These are phyloP conservation scores for Tinea semifulvella DNA, from an alignment of 2,888 invertebrate species.

Conservation along the genomic window DNA sequence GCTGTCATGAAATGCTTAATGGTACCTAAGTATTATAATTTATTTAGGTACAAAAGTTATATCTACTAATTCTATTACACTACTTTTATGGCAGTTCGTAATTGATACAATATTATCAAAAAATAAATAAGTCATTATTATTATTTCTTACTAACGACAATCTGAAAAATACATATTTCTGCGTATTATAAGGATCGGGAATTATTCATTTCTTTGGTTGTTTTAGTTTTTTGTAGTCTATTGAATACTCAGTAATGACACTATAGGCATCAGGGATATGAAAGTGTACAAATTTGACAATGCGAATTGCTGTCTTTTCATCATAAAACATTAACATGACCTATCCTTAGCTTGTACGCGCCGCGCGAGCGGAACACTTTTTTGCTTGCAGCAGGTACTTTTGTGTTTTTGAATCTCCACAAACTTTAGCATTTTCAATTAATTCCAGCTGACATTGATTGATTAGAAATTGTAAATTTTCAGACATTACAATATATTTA, in stretches of 20 bases:
- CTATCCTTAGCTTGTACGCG: too few relatives aligned
- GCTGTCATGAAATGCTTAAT: background rate
- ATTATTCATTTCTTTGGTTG: slow-evolving; percentile 10
- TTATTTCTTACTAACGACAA: slow-evolving; percentile 6
- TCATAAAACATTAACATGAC: too few relatives aligned
- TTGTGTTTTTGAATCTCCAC: too few relatives aligned
- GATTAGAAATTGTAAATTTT: too few relatives aligned
- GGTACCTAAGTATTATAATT: background rate
- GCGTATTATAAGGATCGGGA: background rate
- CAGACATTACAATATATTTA: too few relatives aligned
- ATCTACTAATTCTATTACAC: slow-evolving; percentile 7
- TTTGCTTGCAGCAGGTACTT: too few relatives aligned
- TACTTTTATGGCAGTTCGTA: slow-evolving; percentile 54
- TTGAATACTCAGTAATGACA: background rate
- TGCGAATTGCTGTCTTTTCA: too few relatives aligned
- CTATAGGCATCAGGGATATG: too few relatives aligned
- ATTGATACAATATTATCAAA: slow-evolving; percentile 27
- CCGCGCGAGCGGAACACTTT: too few relatives aligned
- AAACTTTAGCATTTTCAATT: too few relatives aligned
- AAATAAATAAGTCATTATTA: slow-evolving; percentile 42
- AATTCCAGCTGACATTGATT: too few relatives aligned
- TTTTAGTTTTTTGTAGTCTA: background rate
- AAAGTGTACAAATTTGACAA: too few relatives aligned
- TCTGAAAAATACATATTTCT: background rate
- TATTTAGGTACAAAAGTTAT: slow-evolving; percentile 1